phyloP scores from a whole-genome alignment of 2,888 invertebrate species.

The Biston stratarius region DNA sequence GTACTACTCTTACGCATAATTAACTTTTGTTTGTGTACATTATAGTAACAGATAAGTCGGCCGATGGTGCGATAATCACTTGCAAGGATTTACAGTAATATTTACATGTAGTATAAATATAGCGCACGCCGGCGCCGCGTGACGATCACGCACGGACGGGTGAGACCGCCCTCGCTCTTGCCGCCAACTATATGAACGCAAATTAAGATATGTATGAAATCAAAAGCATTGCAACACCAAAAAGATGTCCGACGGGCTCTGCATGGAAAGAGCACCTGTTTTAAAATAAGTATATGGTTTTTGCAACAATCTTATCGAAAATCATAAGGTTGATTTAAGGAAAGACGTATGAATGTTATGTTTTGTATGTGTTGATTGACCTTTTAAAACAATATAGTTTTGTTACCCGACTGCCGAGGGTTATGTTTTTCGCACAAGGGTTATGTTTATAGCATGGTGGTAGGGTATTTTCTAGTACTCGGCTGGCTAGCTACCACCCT shows the following conservation, averaged over 20 bases:
- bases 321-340: conserved; percentile 3
- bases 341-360: background rate
- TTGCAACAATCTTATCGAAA: conserved; percentile 3
- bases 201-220: conserved; percentile 48
- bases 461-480: no score
- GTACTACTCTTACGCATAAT: conserved; percentile 59
- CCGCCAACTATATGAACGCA: conserved; percentile 46
- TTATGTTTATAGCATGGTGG: no score
- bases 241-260: conserved; percentile 33
- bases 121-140: conserved; percentile 68
- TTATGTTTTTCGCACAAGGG: no score
- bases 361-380: background rate
- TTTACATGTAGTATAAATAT: conserved; percentile 65
- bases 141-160: conserved; percentile 69
- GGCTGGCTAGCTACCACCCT: no score
- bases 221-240: conserved; percentile 39
- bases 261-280: conserved; percentile 10
- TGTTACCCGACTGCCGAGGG: no score
- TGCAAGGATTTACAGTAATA: conserved; percentile 58
- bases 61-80: conserved; percentile 65
- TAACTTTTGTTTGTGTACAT: conserved; percentile 66
- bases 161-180: conserved; percentile 63
- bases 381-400: background rate
- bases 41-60: conserved; percentile 62
- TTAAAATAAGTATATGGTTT: conserved; percentile 1